Evolutionary conservation across 2,888 invertebrate genomes (phyloP).

Genomic region (Drosophila borealis): DNA sequence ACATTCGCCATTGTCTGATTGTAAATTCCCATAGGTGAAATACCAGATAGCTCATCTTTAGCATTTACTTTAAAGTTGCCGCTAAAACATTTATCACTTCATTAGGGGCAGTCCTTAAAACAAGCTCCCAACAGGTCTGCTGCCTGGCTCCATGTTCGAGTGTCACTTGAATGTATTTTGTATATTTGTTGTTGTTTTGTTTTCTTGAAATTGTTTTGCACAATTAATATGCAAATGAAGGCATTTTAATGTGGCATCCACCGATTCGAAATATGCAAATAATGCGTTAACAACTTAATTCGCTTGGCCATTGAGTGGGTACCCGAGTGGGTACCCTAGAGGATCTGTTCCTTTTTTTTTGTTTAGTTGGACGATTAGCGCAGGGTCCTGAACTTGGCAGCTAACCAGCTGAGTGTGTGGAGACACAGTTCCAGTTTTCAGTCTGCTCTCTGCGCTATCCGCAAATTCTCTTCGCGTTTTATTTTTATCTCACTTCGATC

Average conservation of each 20-base stretch:
- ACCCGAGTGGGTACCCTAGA: conserved; percentile 8
- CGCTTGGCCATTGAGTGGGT: conserved; percentile 57
- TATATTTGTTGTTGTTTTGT: conserved; percentile 9
- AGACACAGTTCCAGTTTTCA: conserved; percentile 3
- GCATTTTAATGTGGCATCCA: conserved; percentile 75
- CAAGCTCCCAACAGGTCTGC: conserved; percentile 12
- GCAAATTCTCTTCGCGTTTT: conserved; percentile 18
- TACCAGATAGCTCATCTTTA: conserved; percentile 49
- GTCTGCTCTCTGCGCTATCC: background rate
- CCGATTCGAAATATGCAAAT: conserved; percentile 81
- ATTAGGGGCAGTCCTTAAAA: conserved; percentile 52
- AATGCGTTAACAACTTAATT: conserved; percentile 84
- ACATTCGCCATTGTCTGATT: conserved; percentile 52
- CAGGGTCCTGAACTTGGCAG: conserved; percentile 52
- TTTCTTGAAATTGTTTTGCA: conserved; percentile 70
- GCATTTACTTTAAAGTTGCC: conserved; percentile 43
- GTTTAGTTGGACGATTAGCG: conserved; percentile 50
- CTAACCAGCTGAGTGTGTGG: conserved; percentile 35
- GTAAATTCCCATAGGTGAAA: conserved; percentile 41
- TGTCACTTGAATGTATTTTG: conserved; percentile 56
- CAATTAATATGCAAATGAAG: conserved; percentile 84
- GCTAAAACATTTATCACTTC: conserved; percentile 74
- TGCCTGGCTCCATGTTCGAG: conserved; percentile 41
- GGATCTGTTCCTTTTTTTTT: conserved; percentile 7
- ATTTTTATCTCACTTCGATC: conserved; percentile 67